A percentile compares a stretch with the other conserved stretches of the same genome.
These are phyloP conservation scores for Lithosia quadra DNA, from an alignment of 2,888 invertebrate genomes.

Conservation along the genomic window DNA sequence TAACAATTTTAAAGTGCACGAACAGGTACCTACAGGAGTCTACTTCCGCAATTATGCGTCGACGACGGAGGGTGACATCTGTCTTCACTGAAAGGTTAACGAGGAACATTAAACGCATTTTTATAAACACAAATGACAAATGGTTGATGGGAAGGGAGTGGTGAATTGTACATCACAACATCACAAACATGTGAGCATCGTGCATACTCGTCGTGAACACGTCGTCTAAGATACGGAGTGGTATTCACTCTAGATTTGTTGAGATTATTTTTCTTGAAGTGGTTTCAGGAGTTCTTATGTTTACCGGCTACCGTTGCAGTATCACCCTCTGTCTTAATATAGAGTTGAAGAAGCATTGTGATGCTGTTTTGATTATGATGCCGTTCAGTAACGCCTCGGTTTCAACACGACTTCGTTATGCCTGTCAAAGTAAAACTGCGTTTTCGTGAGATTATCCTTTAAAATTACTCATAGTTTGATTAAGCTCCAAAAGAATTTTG, in stretches of 20 bases:
- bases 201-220: not conserved
- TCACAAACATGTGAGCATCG: constrained; percentile 10
- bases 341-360: not conserved
- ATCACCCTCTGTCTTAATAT: not conserved
- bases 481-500: too few species aligned
- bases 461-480: too few species aligned
- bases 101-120: constrained; percentile 65
- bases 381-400: too few species aligned
- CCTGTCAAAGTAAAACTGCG: too few species aligned
- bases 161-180: constrained; percentile 54
- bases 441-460: too few species aligned
- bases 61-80: constrained; percentile 69
- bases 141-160: constrained; percentile 61
- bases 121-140: constrained; percentile 65
- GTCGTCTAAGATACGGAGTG: not conserved
- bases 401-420: too few species aligned
- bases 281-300: not conserved
- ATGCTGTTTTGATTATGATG: too few species aligned
- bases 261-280: not conserved
- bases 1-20: constrained; percentile 51
- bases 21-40: constrained; percentile 44
- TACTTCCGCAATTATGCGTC: constrained; percentile 76
- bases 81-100: constrained; percentile 77
- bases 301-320: not conserved
- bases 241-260: not conserved